phyloP scores from a whole-genome alignment of 2,113 vertebrate species.

The Loxodonta africana region DNA sequence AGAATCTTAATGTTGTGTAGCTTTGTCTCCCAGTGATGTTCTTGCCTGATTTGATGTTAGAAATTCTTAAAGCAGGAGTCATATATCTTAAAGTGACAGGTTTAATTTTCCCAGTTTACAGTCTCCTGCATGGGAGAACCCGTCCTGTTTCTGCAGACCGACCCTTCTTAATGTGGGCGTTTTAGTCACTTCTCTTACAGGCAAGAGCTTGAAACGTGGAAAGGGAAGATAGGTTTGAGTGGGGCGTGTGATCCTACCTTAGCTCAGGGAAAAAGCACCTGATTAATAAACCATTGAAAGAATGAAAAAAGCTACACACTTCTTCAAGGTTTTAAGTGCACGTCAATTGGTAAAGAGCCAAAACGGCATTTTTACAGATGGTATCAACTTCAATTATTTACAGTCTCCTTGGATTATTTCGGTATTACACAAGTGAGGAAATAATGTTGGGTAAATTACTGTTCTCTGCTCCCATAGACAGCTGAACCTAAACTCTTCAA shows the following conservation, averaged over 20 bases:
- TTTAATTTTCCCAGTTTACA: constrained; percentile 45
- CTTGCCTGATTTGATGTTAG: neutral
- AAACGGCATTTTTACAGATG: constrained; percentile 66
- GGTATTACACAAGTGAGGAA: constrained; percentile 48
- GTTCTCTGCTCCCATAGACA: constrained; percentile 12
- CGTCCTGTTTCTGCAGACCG: neutral
- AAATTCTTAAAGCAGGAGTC: constrained; percentile 20
- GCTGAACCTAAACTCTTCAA: neutral
- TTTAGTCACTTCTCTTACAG: constrained; percentile 12
- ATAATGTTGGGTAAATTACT: constrained; percentile 50
- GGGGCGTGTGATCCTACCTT: neutral
- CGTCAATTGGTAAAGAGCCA: constrained; percentile 46
- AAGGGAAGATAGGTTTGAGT: constrained; percentile 28
- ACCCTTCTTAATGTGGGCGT: neutral
- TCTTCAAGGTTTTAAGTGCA: constrained; percentile 53
- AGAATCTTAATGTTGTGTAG: neutral
- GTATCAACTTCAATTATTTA: constrained; percentile 71
- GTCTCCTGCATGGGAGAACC: neutral
- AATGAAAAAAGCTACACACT: constrained; percentile 13
- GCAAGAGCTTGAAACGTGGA: constrained; percentile 17
- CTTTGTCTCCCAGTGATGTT: neutral
- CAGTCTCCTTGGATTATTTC: constrained; percentile 68
- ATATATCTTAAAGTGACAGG: constrained; percentile 3
- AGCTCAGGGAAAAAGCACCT: neutral
- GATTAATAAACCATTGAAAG: constrained; percentile 58